Percentiles rank a stretch among this genome's conserved stretches.
These are phyloP conservation scores for Cavia aperea DNA, from an alignment of 2,113 vertebrate genomes.

Conservation along the genomic window DNA sequence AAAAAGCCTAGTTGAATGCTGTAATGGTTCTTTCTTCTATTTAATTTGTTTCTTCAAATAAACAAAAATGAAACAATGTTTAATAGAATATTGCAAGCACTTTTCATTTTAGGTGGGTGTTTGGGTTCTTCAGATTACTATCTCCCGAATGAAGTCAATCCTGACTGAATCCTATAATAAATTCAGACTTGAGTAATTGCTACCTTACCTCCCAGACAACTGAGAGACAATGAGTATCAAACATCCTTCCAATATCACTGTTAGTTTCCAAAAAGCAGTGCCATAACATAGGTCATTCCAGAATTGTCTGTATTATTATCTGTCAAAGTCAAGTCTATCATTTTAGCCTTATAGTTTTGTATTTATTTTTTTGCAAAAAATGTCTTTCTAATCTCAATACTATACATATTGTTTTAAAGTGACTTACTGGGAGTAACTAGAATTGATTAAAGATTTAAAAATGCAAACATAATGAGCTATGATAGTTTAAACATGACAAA, in stretches of 20 bases:
- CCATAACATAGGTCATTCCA: neutral
- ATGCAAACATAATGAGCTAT: neutral
- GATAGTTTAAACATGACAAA: neutral
- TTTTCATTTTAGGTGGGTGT: neutral
- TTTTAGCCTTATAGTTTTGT: neutral
- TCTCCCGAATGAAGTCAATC: neutral
- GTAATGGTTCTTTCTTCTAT: neutral
- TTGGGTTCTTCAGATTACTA: slow-evolving; percentile 2
- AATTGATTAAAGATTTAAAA: slow-evolving; percentile 30
- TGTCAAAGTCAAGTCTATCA: neutral
- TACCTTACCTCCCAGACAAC: neutral
- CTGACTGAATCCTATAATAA: neutral
- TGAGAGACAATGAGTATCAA: neutral
- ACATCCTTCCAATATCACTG: neutral
- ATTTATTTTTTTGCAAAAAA: slow-evolving; percentile 3
- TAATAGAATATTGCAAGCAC: neutral
- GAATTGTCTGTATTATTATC: neutral
- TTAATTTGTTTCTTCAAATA: neutral
- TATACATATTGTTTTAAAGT: slow-evolving; percentile 18
- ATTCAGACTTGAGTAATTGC: neutral
- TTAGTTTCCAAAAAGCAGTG: neutral
- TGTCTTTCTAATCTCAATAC: neutral
- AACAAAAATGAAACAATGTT: slow-evolving; percentile 24
- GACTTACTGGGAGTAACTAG: neutral
- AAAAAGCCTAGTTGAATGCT: neutral